phyloP scores from a whole-genome alignment of 2,113 vertebrate genomes.

The Anas platyrhynchos region DNA sequence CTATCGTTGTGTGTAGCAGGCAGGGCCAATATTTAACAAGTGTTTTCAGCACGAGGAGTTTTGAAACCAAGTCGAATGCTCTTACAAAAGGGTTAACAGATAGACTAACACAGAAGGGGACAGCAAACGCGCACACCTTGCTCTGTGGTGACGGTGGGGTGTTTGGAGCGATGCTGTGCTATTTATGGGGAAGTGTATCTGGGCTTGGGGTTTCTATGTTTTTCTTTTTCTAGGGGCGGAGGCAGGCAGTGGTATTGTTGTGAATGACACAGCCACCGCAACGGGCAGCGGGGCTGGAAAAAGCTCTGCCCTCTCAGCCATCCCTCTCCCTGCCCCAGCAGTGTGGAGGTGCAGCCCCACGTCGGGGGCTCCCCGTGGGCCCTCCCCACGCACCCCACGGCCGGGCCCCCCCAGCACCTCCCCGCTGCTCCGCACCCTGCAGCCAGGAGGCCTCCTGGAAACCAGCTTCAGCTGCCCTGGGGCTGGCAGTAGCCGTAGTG shows the following conservation, averaged over 20 bases:
- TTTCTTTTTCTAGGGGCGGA: neutral
- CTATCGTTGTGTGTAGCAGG: slow-evolving; percentile 59
- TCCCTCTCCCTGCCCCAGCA: neutral
- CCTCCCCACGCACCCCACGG: fast-evolving
- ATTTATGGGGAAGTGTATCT: neutral
- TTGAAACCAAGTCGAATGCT: neutral
- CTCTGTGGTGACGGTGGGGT: neutral
- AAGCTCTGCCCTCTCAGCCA: neutral
- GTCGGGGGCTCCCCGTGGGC: fast-evolving
- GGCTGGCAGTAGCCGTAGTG: slow-evolving; percentile 15
- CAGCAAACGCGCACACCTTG: neutral
- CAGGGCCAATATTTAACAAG: slow-evolving; percentile 55
- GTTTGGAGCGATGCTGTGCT: neutral
- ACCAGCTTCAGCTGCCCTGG: slow-evolving; percentile 24
- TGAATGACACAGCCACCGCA: neutral
- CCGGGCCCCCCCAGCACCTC: neutral
- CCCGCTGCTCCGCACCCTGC: neutral
- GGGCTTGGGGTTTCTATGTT: neutral
- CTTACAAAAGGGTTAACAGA: slow-evolving; percentile 29
- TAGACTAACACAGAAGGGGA: neutral
- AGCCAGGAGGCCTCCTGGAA: slow-evolving; percentile 38
- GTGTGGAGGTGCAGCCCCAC: neutral
- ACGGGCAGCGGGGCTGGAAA: neutral
- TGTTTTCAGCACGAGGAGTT: slow-evolving; percentile 46
- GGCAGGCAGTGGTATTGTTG: neutral